Base-by-base conservation (phyloP, 2,113 vertebrate species). In the Zingel zingel region DNA sequence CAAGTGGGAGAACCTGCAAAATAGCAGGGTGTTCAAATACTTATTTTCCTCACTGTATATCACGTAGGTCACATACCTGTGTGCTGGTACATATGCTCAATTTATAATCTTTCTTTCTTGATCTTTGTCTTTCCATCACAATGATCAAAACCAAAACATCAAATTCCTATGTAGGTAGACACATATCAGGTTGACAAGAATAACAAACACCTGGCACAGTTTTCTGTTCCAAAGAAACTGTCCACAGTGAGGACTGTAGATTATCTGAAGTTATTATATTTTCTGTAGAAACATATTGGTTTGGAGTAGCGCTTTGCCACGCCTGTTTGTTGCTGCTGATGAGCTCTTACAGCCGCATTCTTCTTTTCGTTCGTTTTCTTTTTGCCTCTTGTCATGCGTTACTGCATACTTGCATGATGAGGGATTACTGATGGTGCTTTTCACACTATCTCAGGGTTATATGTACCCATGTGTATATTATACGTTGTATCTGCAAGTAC, bases 81-180 rank as follows among this genome's bases (percentile, higher is more conserved):
- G 11, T 48, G 25, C 43, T 16, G 11, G 19, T 11, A 48, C 47
- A 68, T 25, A 65, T 4, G 8, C 8, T 51, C 13, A 5, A 18
- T 65, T 27, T 65, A 3, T 9, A 33, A 74, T 47, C 1, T 12
- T 30, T 74, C 18, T 21, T n/a, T 59, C 30, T 51, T 50, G 16
- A 19, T 64, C 18, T 53, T 56, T 58, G 4, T 58, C 11, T 23
- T 74, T 74, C 19, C 3, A 11, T 62, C 13, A 67, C 25, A 27
- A 15, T 21, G 25, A 67, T 57, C 27, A 71, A 36, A 61, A 73
- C 6, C 18, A 71, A 63, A 64, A 27, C 65, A 51, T 72, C 1
- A 47, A 10, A 78, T 79, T 64, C n/a, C 16, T n/a, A 58, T 6
- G 19, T 15, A 45, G 6, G 48, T 16, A 50, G 11, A 36, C 51